Percentiles rank a stretch among this genome's conserved stretches.
These are phyloP conservation scores for Patella ulyssiponensis DNA, from an alignment of 2,888 invertebrate species.

Conservation along the genomic window DNA sequence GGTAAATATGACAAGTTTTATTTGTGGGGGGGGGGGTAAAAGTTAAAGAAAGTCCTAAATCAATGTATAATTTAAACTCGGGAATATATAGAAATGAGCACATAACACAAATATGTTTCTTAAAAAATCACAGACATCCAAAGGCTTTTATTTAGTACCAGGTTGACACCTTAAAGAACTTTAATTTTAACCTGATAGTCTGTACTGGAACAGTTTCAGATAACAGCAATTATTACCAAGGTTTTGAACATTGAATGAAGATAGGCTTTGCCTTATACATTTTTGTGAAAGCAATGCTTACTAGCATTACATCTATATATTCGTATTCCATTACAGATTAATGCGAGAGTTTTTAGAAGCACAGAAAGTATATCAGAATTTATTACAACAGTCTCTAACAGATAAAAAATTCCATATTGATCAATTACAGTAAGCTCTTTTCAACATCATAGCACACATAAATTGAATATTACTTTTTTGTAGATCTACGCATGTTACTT, in stretches of 20 bases:
- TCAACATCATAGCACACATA: background rate
- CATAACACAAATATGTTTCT: too few relatives aligned
- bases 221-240: background rate
- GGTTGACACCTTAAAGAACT: too few relatives aligned
- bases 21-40: too few relatives aligned
- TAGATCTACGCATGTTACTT: too few relatives aligned
- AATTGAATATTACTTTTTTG: too few relatives aligned
- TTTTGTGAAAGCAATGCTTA: background rate
- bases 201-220: too few relatives aligned
- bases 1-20: slow-evolving; percentile 36
- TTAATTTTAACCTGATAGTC: too few relatives aligned
- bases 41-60: too few relatives aligned
- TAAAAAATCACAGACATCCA: too few relatives aligned
- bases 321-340: slow-evolving; percentile 74
- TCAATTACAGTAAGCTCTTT: slow-evolving; percentile 73
- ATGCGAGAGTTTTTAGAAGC: slow-evolving; percentile 84
- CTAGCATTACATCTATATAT: background rate
- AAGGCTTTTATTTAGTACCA: too few relatives aligned
- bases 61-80: too few relatives aligned
- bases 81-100: too few relatives aligned
- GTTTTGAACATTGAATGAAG: background rate
- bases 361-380: slow-evolving; percentile 81
- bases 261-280: background rate
- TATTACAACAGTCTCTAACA: slow-evolving; percentile 81
- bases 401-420: slow-evolving; percentile 80